A percentile compares a stretch with the other conserved stretches of the same genome.
Evolutionary conservation across 2,797 vertebrate species (phyloP).

Genomic region (Prionace glauca): DNA sequence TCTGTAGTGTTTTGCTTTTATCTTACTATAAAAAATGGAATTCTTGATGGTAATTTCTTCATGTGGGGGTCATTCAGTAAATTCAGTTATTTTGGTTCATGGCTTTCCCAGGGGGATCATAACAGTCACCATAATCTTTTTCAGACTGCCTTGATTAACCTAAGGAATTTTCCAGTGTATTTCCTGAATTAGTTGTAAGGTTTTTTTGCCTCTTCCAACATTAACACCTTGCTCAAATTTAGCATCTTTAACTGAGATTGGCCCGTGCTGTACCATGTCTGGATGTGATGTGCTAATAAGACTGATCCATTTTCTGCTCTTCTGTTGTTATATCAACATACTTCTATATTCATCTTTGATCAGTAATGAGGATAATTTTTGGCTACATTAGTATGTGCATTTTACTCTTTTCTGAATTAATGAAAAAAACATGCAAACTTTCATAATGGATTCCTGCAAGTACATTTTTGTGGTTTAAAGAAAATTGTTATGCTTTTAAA

Average conservation of each 20-base stretch:
- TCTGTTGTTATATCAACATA: not conserved
- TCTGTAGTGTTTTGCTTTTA: too few species aligned
- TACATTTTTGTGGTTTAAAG: not conserved
- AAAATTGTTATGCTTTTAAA: not conserved
- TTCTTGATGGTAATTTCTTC: not conserved
- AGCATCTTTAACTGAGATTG: not conserved
- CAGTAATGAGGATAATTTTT: not conserved
- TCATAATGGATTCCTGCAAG: not conserved
- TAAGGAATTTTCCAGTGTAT: not conserved
- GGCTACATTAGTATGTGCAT: not conserved
- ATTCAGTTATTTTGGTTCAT: too few species aligned
- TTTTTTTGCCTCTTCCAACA: not conserved
- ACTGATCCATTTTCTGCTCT: not conserved
- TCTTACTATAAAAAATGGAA: too few species aligned
- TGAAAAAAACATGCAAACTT: not conserved
- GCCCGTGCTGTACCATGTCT: not conserved
- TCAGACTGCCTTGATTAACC: not conserved
- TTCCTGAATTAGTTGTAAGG: not conserved
- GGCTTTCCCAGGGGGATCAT: too few species aligned
- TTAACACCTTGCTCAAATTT: not conserved
- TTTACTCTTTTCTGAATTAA: not conserved
- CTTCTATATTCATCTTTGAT: not conserved
- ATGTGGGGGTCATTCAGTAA: not conserved
- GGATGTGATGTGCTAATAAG: not conserved
- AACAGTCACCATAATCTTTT: not conserved